Evolutionary conservation across 2,113 vertebrate genomes (phyloP).

Genomic region (Elephantulus edwardii): DNA sequence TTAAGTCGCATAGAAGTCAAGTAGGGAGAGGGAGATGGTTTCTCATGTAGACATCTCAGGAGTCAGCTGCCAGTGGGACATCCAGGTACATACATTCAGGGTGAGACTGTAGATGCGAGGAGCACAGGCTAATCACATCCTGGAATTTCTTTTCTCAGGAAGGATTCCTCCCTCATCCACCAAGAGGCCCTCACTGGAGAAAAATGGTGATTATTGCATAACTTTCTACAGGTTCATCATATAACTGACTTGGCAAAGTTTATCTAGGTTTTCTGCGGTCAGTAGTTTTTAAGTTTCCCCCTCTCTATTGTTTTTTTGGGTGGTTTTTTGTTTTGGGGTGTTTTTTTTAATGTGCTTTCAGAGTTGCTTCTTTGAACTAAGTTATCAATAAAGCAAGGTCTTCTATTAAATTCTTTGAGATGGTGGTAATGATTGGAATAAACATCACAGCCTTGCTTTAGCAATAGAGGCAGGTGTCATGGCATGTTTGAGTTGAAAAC

Average conservation of each 20-base stretch:
- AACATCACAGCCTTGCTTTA: not conserved
- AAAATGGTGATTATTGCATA: slow-evolving; percentile 45
- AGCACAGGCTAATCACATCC: not conserved
- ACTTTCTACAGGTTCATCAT: not conserved
- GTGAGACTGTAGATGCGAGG: not conserved
- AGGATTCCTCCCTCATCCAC: not conserved
- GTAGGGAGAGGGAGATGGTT: not conserved
- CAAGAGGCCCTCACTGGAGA: not conserved
- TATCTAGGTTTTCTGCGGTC: not conserved
- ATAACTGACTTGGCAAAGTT: not conserved
- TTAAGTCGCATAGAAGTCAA: not conserved
- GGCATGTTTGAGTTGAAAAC: not conserved
- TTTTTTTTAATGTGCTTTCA: not conserved
- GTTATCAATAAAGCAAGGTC: not conserved
- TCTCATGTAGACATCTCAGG: not conserved
- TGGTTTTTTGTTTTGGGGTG: too few relatives aligned
- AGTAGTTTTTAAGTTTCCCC: not conserved
- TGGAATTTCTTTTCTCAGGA: slow-evolving; percentile 50
- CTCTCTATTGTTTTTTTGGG: not conserved
- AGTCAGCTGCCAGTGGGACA: not conserved
- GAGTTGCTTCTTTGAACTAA: not conserved
- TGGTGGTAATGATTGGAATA: not conserved
- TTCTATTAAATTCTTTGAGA: not conserved
- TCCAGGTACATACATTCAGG: not conserved
- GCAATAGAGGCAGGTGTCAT: not conserved